These are phyloP conservation scores for Oplegnathus fasciatus DNA, from an alignment of 2,113 vertebrate species.

Conservation along the genomic window DNA sequence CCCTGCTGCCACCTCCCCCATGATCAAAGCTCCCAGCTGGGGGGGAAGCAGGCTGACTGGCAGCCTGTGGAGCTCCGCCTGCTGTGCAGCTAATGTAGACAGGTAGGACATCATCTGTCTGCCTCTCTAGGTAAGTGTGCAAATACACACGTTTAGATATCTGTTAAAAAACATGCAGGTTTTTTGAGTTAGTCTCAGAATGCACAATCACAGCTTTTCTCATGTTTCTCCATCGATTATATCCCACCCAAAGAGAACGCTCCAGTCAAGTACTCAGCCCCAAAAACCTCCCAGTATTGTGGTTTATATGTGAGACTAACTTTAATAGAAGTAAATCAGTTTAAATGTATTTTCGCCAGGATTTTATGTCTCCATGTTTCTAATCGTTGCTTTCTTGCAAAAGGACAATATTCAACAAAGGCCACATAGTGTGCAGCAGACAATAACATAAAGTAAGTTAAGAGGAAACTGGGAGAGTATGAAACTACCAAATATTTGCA, in stretches of 20 bases:
- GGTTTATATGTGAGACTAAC: background rate
- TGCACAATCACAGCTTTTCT: background rate
- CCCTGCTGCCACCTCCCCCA: slow-evolving; percentile 32
- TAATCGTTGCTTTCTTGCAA: background rate
- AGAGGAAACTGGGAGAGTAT: background rate
- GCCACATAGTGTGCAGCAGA: too few relatives aligned
- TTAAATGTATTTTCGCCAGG: background rate
- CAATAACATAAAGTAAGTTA: background rate
- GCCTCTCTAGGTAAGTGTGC: background rate
- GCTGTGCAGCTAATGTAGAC: slow-evolving; percentile 50
- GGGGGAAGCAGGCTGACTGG: slow-evolving; percentile 16
- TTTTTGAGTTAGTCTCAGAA: too few relatives aligned
- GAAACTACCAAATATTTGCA: background rate
- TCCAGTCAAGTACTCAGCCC: too few relatives aligned
- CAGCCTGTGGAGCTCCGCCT: slow-evolving; percentile 39
- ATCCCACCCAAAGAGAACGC: background rate
- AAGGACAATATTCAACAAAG: background rate
- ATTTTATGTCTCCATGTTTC: background rate
- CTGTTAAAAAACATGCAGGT: background rate
- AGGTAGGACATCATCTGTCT: background rate
- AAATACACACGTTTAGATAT: background rate
- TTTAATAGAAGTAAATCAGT: background rate
- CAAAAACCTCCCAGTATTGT: too few relatives aligned
- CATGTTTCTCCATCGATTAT: background rate
- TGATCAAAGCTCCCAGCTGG: slow-evolving; percentile 40